These are phyloP conservation scores for Dynastes maya DNA, from an alignment of 2,888 invertebrate genomes.

Conservation along the genomic window DNA sequence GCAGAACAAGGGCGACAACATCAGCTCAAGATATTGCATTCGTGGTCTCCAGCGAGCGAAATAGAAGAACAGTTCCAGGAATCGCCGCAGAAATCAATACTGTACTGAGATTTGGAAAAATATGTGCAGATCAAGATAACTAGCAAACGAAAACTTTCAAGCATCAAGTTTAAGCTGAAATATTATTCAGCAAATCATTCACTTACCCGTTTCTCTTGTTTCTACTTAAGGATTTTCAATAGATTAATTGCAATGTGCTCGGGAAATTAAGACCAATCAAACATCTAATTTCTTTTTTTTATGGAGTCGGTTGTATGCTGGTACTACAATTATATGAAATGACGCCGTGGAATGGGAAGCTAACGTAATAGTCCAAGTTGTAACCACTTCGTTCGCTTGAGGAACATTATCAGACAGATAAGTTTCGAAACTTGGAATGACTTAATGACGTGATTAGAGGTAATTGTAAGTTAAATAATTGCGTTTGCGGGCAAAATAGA, in stretches of 20 bases:
- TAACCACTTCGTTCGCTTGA: background rate
- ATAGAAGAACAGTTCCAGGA: too few species aligned
- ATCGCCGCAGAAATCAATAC: too few species aligned
- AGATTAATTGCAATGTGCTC: background rate
- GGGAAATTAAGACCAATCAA: background rate
- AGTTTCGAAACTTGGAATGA: constrained; percentile 14
- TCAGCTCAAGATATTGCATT: too few species aligned
- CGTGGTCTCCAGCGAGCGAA: too few species aligned
- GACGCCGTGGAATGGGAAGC: background rate
- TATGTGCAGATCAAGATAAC: too few species aligned
- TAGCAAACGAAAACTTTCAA: too few species aligned
- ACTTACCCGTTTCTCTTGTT: background rate
- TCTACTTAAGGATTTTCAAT: background rate
- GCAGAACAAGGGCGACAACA: too few species aligned
- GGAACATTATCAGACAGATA: background rate
- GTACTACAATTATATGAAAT: constrained; percentile 7
- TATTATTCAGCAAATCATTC: too few species aligned
- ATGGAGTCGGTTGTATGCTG: background rate
- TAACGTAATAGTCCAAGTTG: background rate
- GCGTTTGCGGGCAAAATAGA: too few species aligned
- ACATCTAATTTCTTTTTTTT: background rate
- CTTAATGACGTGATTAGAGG: background rate
- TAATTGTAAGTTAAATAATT: constrained; percentile 7
- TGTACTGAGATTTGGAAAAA: too few species aligned
- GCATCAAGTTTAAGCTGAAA: too few species aligned